These are phyloP conservation scores for Anastrepha ludens DNA, from an alignment of 1,140 invertebrate species.

Conservation along the genomic window DNA sequence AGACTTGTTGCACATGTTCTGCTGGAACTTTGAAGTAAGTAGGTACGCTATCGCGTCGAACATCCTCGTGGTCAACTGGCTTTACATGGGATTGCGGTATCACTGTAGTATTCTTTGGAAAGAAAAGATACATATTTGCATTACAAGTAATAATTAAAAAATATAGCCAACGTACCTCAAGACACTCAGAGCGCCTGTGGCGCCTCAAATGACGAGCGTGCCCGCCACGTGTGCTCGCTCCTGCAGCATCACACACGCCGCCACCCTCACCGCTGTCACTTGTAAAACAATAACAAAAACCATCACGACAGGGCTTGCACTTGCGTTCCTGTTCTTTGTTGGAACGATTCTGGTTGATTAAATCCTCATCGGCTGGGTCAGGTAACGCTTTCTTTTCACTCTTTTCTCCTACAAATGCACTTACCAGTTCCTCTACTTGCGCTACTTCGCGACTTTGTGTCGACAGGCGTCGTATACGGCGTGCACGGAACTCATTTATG, in stretches of 20 bases:
- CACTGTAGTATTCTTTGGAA: background rate
- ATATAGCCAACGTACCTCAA: slow-evolving; percentile 59
- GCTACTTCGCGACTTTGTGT: slow-evolving; percentile 66
- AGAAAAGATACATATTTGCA: background rate
- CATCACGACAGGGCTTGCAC: slow-evolving; percentile 69
- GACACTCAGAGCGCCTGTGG: slow-evolving; percentile 64
- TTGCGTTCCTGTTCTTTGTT: slow-evolving; percentile 70
- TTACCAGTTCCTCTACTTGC: slow-evolving; percentile 15
- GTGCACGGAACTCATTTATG: slow-evolving; percentile 70
- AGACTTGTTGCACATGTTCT: background rate
- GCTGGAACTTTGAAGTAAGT: background rate
- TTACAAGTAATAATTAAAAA: background rate
- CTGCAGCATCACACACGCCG: slow-evolving; percentile 54
- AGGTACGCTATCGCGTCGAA: background rate
- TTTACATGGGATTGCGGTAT: background rate
- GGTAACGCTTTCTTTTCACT: background rate
- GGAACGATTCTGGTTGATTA: slow-evolving; percentile 70
- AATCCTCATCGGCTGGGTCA: slow-evolving; percentile 61
- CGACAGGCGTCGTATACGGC: slow-evolving; percentile 65
- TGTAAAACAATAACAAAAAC: slow-evolving; percentile 72
- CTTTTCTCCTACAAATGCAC: background rate
- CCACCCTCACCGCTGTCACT: slow-evolving; percentile 70
- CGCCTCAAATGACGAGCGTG: slow-evolving; percentile 66
- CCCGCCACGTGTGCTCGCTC: slow-evolving; percentile 65
- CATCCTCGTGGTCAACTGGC: background rate